phyloP scores from a whole-genome alignment of 2,113 vertebrate species.

The Oryzias woworae region DNA sequence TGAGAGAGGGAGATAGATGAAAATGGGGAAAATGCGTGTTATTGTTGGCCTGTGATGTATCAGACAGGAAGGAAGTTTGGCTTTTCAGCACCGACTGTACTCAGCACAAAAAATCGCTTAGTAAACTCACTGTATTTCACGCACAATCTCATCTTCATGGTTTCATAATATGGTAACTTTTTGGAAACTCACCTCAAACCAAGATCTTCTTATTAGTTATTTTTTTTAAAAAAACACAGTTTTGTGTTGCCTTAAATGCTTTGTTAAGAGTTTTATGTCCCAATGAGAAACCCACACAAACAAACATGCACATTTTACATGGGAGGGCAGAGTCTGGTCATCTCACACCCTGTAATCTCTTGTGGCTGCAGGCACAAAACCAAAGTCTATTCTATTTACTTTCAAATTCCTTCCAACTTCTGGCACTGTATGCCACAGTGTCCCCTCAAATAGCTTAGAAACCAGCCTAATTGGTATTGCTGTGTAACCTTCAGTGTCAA shows the following conservation, averaged over 20 bases:
- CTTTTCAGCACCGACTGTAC: conserved; percentile 47
- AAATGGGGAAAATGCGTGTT: conserved; percentile 41
- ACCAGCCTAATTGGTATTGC: conserved; percentile 35
- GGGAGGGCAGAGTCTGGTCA: conserved; percentile 32
- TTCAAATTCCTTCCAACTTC: conserved; percentile 16
- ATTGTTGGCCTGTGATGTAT: conserved; percentile 51
- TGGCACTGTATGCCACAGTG: conserved; percentile 20
- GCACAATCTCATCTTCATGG: not conserved
- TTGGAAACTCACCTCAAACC: too few relatives aligned
- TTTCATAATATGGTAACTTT: too few relatives aligned
- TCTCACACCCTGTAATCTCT: conserved; percentile 28
- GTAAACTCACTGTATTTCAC: conserved; percentile 10
- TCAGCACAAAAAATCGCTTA: conserved; percentile 33
- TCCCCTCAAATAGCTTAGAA: conserved; percentile 13
- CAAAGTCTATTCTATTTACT: conserved; percentile 25
- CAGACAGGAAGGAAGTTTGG: conserved; percentile 67
- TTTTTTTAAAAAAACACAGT: not conserved
- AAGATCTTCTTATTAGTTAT: not conserved
- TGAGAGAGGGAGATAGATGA: conserved; percentile 15
- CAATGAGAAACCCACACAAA: conserved; percentile 17
- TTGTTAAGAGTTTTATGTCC: not conserved
- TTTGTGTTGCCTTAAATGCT: not conserved
- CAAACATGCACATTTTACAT: conserved; percentile 11
- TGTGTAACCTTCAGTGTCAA: conserved; percentile 37
- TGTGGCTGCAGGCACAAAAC: conserved; percentile 12